Conservation (phyloP, 1,140 invertebrate species). For the Nephila pilipes region DNA sequence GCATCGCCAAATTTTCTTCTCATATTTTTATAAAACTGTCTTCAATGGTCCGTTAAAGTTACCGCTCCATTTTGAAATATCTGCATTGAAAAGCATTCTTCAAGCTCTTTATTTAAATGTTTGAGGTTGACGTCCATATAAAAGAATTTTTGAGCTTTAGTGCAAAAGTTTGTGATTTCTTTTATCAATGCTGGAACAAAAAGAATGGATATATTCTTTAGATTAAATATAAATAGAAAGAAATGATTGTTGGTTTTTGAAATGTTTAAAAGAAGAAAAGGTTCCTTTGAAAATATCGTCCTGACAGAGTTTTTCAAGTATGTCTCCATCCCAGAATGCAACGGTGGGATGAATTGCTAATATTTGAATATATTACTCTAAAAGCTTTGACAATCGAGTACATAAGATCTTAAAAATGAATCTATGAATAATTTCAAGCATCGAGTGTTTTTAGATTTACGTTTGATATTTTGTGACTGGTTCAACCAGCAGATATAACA, state of each 20-base stretch:
- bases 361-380: slow-evolving; percentile 3
- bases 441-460: too few species aligned
- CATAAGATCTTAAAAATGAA: not conserved
- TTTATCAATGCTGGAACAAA: not conserved
- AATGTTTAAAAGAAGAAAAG: not conserved
- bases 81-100: slow-evolving; percentile 8
- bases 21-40: not conserved
- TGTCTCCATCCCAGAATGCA: not conserved
- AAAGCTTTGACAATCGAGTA: not conserved
- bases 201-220: not conserved
- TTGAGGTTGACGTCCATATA: not conserved
- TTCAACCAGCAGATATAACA: too few species aligned
- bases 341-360: not conserved
- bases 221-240: slow-evolving; percentile 42
- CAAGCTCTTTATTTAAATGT: slow-evolving; percentile 17
- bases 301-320: not conserved
- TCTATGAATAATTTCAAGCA: too few species aligned
- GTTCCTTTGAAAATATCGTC: not conserved
- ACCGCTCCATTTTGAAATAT: slow-evolving; percentile 4
- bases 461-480: too few species aligned
- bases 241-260: slow-evolving; percentile 4
- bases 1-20: not conserved
- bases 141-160: slow-evolving; percentile 1
- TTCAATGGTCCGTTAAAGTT: not conserved
- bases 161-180: not conserved